Conservation (phyloP, 2,888 invertebrate species). For the Diabrotica balteata region DNA sequence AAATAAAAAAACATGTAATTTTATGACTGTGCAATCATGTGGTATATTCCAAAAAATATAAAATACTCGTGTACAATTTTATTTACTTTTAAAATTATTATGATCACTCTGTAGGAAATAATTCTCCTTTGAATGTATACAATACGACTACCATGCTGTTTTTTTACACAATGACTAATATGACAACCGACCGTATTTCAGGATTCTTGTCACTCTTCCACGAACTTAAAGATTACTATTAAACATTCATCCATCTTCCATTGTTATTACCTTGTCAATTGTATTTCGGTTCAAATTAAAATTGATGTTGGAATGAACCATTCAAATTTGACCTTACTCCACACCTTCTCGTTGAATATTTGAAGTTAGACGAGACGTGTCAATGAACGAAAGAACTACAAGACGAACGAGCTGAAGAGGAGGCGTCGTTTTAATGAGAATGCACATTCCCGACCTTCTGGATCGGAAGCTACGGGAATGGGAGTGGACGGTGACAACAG, state of each 20-base stretch:
- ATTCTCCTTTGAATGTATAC: too few species aligned
- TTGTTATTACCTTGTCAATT: constrained; percentile 6
- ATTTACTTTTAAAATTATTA: too few species aligned
- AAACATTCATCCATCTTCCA: not conserved
- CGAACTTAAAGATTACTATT: too few species aligned
- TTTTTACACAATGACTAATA: too few species aligned
- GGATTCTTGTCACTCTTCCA: too few species aligned
- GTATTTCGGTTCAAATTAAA: not conserved
- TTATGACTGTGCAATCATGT: too few species aligned
- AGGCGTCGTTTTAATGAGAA: not conserved
- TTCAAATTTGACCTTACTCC: constrained; percentile 5
- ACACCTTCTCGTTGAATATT: constrained; percentile 9
- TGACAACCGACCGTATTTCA: too few species aligned
- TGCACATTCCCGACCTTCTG: not conserved
- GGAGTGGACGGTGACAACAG: constrained; percentile 18
- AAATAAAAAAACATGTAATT: too few species aligned
- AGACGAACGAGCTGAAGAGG: not conserved
- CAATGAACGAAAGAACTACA: constrained; percentile 18
- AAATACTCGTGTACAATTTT: too few species aligned
- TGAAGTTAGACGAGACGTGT: constrained; percentile 14
- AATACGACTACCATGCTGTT: too few species aligned
- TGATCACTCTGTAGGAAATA: too few species aligned
- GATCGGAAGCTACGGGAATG: constrained; percentile 13
- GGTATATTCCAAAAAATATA: too few species aligned
- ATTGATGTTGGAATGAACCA: constrained; percentile 1